A percentile compares a stretch with the other conserved stretches of the same genome.
phyloP scores from a whole-genome alignment of 23 tunicate species.

The Ciona savignyi region DNA sequence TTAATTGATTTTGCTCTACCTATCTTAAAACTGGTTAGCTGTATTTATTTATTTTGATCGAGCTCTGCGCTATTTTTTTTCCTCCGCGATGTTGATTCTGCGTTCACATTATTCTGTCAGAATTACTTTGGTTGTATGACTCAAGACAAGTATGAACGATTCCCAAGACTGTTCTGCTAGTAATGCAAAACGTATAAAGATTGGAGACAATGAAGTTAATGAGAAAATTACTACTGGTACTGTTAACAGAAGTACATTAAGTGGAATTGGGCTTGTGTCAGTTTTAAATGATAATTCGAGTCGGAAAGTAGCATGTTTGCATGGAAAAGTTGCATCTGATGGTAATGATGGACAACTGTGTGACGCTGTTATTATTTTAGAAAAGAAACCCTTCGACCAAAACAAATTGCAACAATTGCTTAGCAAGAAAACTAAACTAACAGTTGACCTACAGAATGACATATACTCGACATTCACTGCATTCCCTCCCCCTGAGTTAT shows the following conservation, averaged over 20 bases:
- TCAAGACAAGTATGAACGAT: too few relatives aligned
- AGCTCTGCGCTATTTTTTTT: too few relatives aligned
- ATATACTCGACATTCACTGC: slow-evolving; percentile 66
- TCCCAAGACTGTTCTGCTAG: too few relatives aligned
- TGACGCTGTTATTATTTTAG: slow-evolving; percentile 78
- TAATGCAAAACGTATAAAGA: too few relatives aligned
- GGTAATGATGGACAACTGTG: neutral
- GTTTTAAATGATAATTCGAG: slow-evolving; percentile 52
- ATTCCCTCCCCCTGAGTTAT: slow-evolving; percentile 7
- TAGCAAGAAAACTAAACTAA: slow-evolving; percentile 47
- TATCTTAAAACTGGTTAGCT: too few relatives aligned
- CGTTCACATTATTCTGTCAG: too few relatives aligned
- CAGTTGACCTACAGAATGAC: slow-evolving; percentile 43
- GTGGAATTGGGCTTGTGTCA: slow-evolving; percentile 16
- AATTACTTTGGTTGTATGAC: too few relatives aligned
- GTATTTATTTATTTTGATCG: too few relatives aligned
- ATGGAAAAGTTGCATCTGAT: slow-evolving; percentile 41
- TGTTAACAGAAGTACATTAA: slow-evolving; percentile 1
- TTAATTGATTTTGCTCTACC: too few relatives aligned
- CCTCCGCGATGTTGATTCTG: too few relatives aligned
- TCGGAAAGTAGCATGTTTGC: slow-evolving; percentile 51
- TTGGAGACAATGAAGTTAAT: too few relatives aligned
- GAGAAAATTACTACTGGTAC: too few relatives aligned
- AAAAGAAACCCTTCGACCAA: slow-evolving; percentile 59
- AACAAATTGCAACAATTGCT: slow-evolving; percentile 20